Evolutionary conservation across 2,797 vertebrate species (phyloP).

Genomic region (Lagodon rhomboides): DNA sequence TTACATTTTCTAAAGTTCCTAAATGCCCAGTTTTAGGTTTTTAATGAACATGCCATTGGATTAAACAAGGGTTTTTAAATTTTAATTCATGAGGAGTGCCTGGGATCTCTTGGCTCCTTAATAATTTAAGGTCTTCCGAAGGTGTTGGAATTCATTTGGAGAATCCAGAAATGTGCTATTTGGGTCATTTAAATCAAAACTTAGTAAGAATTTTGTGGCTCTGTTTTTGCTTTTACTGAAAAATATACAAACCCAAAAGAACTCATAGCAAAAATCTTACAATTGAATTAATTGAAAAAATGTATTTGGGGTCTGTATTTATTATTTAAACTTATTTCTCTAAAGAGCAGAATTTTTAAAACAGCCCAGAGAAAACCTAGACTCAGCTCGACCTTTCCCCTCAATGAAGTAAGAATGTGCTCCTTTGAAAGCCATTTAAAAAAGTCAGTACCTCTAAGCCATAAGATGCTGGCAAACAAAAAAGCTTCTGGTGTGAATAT

Average conservation of each 20-base stretch:
- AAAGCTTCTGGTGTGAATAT: conserved; percentile 31
- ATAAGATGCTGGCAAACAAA: conserved; percentile 12
- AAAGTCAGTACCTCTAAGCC: conserved; percentile 15
- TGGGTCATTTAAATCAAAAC: conserved; percentile 61
- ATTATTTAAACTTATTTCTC: conserved; percentile 32
- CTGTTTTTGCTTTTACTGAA: conserved; percentile 24
- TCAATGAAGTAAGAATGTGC: conserved; percentile 2
- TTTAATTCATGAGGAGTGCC: conserved; percentile 76
- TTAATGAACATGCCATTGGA: conserved; percentile 77
- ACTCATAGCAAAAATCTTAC: background rate
- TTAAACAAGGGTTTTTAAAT: conserved; percentile 79
- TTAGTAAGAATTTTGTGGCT: conserved; percentile 19
- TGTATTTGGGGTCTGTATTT: conserved; percentile 3
- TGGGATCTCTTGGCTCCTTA: conserved; percentile 75
- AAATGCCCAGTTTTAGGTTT: conserved; percentile 74
- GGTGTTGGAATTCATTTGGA: conserved; percentile 76
- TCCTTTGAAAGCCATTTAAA: conserved; percentile 38
- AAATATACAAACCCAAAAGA: conserved; percentile 16
- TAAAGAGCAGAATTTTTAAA: background rate
- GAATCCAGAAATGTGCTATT: conserved; percentile 62
- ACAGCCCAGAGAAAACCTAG: conserved; percentile 21
- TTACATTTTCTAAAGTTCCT: conserved; percentile 72
- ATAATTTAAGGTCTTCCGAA: conserved; percentile 79
- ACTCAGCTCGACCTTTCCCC: conserved; percentile 24
- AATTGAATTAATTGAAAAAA: conserved; percentile 15